Conservation (phyloP, 2,888 invertebrate species). For the Arenicola marina region DNA sequence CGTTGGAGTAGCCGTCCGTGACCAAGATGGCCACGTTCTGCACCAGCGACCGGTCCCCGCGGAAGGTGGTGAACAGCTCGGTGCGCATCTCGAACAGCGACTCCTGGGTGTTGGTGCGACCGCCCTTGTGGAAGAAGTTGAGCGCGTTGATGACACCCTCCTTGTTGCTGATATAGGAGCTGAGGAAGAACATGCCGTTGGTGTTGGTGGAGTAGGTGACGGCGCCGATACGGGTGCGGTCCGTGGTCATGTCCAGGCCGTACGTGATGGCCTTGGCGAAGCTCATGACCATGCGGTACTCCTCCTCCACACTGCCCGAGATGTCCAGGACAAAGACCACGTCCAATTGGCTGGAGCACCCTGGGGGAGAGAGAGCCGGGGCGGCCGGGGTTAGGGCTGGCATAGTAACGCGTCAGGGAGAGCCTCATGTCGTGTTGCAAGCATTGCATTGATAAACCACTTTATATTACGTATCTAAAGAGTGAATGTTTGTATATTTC, state of each 20-base stretch:
- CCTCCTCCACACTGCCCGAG: constrained; percentile 32
- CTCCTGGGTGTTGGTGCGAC: constrained; percentile 34
- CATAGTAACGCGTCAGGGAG: background rate
- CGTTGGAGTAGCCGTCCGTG: constrained; percentile 52
- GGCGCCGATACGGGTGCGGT: constrained; percentile 25
- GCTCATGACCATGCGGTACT: constrained; percentile 20
- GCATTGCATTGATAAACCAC: too few species aligned
- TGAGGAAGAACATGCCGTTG: constrained; percentile 43
- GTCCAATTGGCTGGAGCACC: constrained; percentile 29
- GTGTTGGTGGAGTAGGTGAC: constrained; percentile 28
- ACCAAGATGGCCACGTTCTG: constrained; percentile 47
- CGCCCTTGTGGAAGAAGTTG: constrained; percentile 24
- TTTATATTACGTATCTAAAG: too few species aligned
- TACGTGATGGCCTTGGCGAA: constrained; percentile 27
- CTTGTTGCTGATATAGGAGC: constrained; percentile 34
- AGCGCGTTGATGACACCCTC: constrained; percentile 28
- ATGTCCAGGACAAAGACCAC: constrained; percentile 35
- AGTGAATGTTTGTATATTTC: too few species aligned
- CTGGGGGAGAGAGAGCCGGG: constrained; percentile 10
- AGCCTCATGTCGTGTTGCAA: background rate
- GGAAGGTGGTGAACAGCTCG: constrained; percentile 11
- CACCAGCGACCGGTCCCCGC: constrained; percentile 15
- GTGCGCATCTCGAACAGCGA: constrained; percentile 18
- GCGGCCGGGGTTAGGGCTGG: background rate
- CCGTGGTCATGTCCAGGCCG: constrained; percentile 31